phyloP scores from a whole-genome alignment of 2,113 vertebrate species.

The Aplodontia rufa region DNA sequence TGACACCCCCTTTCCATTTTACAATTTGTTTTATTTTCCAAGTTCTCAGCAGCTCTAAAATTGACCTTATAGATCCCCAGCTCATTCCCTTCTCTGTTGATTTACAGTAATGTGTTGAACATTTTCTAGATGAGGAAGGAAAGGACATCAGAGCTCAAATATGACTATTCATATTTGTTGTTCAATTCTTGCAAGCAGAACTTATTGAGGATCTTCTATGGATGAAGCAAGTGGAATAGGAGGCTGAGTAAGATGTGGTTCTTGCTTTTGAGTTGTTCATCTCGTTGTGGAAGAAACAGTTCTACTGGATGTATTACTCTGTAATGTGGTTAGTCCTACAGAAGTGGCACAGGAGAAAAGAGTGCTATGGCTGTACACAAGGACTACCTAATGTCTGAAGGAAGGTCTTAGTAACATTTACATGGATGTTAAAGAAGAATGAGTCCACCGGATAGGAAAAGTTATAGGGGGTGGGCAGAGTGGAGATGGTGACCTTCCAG shows the following conservation, averaged over 20 bases:
- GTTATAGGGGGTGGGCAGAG: neutral
- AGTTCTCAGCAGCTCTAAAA: neutral
- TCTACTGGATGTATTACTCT: neutral
- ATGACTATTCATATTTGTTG: neutral
- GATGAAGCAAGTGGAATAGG: neutral
- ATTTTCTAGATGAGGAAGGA: neutral
- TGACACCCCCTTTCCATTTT: neutral
- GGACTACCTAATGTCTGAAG: neutral
- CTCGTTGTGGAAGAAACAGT: neutral
- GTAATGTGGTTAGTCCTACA: neutral
- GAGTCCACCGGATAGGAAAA: neutral
- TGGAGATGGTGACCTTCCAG: neutral
- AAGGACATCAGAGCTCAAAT: neutral
- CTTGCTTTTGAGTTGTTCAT: neutral
- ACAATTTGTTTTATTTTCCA: neutral
- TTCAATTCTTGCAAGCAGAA: neutral
- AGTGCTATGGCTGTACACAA: neutral
- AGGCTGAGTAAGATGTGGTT: neutral
- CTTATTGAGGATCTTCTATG: neutral
- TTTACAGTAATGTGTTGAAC: neutral
- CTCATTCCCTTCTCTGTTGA: neutral
- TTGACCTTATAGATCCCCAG: neutral
- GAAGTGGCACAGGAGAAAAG: neutral
- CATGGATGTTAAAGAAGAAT: neutral
- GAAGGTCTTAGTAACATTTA: neutral